Conservation (phyloP, 2,797 vertebrate genomes). For the Adelosebastes latens region DNA sequence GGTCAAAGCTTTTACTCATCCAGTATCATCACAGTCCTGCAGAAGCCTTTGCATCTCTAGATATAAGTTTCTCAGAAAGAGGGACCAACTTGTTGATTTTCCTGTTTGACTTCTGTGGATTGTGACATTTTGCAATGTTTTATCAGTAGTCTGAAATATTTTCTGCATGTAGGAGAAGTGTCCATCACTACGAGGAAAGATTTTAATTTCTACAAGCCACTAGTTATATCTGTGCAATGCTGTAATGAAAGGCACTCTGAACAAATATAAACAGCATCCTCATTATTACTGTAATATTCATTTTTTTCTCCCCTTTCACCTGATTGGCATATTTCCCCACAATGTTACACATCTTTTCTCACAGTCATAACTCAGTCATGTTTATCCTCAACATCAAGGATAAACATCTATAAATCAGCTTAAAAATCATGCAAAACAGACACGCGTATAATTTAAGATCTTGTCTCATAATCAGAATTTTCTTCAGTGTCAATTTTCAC, state of each 20-base stretch:
- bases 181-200: not conserved
- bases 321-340: not conserved
- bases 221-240: not conserved
- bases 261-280: not conserved
- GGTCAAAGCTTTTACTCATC: not conserved
- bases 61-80: not conserved
- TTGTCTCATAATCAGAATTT: not conserved
- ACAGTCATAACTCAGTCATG: not conserved
- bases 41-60: conserved; percentile 3
- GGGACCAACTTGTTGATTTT: not conserved
- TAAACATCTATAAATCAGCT: too few relatives aligned
- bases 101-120: not conserved
- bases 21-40: not conserved
- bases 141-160: not conserved
- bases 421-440: not conserved
- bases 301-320: not conserved
- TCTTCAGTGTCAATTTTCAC: not conserved
- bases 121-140: not conserved
- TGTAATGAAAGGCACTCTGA: not conserved
- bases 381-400: not conserved
- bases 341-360: too few relatives aligned
- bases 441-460: not conserved
- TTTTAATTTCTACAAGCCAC: not conserved
- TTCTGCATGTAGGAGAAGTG: not conserved
- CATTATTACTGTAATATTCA: not conserved